Conservation (phyloP, 2,888 invertebrate species). For the Oscheius sp. region DNA sequence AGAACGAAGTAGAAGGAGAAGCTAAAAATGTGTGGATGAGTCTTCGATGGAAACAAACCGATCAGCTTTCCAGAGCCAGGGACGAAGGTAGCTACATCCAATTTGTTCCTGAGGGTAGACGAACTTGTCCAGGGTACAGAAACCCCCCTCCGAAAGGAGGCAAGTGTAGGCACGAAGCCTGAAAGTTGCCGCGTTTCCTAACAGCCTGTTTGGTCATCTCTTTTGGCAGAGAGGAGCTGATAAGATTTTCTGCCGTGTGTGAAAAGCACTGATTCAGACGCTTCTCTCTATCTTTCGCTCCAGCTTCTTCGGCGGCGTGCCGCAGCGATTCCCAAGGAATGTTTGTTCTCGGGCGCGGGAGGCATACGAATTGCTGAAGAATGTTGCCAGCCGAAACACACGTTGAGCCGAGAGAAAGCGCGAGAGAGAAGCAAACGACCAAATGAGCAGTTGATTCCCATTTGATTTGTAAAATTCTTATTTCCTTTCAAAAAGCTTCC, state of each 20-base stretch:
- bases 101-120: conserved; percentile 34
- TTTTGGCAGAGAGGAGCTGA: neutral
- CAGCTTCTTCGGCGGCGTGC: neutral
- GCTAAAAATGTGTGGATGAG: no score
- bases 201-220: conserved; percentile 20
- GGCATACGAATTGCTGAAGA: conserved; percentile 24
- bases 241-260: neutral
- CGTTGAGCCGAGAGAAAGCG: neutral
- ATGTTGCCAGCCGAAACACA: conserved; percentile 20
- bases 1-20: conserved; percentile 55
- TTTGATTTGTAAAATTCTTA: no score
- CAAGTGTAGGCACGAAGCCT: conserved; percentile 56
- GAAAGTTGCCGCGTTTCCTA: conserved; percentile 26
- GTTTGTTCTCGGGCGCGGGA: conserved; percentile 29
- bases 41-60: conserved; percentile 22
- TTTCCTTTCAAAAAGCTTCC: no score
- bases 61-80: conserved; percentile 40
- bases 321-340: conserved; percentile 19
- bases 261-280: neutral
- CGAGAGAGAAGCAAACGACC: neutral
- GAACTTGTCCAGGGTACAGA: conserved; percentile 51
- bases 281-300: neutral
- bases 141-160: conserved; percentile 45
- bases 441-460: no score
- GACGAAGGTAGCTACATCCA: conserved; percentile 47